Evolutionary conservation across 2,888 invertebrate species (phyloP).

Genomic region (Eupithecia insigniata): DNA sequence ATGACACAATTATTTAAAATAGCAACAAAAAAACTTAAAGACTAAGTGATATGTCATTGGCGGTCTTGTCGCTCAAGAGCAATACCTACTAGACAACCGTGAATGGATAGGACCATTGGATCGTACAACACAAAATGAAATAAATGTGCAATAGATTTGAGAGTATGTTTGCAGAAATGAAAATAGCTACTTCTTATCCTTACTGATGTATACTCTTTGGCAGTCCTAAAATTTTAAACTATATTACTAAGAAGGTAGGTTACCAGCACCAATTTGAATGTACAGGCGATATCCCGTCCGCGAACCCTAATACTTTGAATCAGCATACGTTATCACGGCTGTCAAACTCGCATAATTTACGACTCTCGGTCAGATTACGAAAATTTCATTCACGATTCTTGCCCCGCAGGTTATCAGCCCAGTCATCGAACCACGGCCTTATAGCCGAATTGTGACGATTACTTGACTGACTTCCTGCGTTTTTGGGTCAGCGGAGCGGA

Average conservation of each 20-base stretch:
- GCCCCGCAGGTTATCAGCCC: constrained; percentile 39
- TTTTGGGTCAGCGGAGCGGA: constrained; percentile 52
- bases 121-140: too few relatives aligned
- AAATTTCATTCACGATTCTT: constrained; percentile 44
- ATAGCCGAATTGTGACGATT: constrained; percentile 38
- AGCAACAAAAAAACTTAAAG: background rate
- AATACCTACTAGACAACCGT: too few relatives aligned
- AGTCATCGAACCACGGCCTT: constrained; percentile 40
- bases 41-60: background rate
- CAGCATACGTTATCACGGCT: constrained; percentile 31
- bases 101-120: too few relatives aligned
- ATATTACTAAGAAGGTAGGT: background rate
- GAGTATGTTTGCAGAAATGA: background rate
- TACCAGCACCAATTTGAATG: background rate
- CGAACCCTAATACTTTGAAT: constrained; percentile 23
- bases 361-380: constrained; percentile 37
- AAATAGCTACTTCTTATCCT: background rate
- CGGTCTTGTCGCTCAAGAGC: background rate
- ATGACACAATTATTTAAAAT: background rate
- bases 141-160: too few relatives aligned
- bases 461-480: constrained; percentile 41
- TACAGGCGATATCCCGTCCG: constrained; percentile 9
- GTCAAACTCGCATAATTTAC: constrained; percentile 40
- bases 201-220: background rate
- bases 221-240: background rate